A percentile compares a stretch with the other conserved stretches of the same genome.
These are phyloP conservation scores for Chelonoidis abingdonii DNA, from an alignment of 2,113 vertebrate genomes.

Conservation along the genomic window DNA sequence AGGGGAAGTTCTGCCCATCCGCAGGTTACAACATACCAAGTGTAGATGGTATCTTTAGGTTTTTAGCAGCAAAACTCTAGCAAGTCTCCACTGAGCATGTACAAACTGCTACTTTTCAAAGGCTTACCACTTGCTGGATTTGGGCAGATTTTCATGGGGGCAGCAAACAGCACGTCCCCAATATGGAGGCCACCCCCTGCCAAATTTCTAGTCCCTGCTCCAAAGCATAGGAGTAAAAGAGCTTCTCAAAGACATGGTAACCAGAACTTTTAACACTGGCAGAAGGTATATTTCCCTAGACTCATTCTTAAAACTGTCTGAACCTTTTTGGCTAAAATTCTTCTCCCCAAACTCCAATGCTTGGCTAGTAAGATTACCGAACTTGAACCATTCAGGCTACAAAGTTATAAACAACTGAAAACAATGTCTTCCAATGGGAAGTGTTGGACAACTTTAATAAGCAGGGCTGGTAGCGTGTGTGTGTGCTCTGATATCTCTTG, in stretches of 20 bases:
- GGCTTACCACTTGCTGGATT: background rate
- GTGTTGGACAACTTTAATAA: background rate
- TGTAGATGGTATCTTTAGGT: background rate
- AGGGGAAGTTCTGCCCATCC: background rate
- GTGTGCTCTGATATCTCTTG: background rate
- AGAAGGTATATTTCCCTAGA: fast-evolving
- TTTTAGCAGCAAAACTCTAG: background rate
- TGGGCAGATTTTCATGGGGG: background rate
- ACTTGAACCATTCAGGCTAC: background rate
- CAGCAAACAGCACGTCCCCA: fast-evolving
- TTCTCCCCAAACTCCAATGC: background rate
- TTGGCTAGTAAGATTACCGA: no score
- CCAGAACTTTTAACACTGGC: fast-evolving
- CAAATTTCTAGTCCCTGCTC: background rate
- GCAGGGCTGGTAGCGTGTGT: fast-evolving
- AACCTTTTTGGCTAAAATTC: background rate
- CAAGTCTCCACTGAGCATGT: background rate
- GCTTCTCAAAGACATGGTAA: background rate
- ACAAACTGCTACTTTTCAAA: fast-evolving
- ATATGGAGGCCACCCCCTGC: background rate
- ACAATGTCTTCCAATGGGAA: background rate
- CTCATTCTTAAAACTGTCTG: background rate
- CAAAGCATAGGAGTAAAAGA: background rate
- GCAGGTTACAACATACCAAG: background rate
- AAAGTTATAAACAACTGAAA: background rate